phyloP scores from a whole-genome alignment of 2,888 invertebrate genomes.

The Chrysotoxum bicinctum region DNA sequence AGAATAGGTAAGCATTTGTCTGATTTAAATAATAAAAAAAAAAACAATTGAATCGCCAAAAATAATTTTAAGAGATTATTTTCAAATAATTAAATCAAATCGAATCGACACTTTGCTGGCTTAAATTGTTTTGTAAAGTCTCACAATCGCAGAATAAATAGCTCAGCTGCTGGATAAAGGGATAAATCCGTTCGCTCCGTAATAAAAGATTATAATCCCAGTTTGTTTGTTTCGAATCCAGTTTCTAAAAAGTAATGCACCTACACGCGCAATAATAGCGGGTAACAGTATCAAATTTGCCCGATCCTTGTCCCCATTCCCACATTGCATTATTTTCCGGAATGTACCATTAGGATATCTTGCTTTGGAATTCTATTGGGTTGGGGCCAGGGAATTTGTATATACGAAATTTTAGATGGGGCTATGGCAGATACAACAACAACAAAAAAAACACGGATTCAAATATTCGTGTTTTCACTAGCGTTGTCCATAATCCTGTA shows the following conservation, averaged over 20 bases:
- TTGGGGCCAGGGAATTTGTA: slow-evolving; percentile 20
- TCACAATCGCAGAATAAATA: not conserved
- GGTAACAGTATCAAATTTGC: slow-evolving; percentile 26
- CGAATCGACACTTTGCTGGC: not conserved
- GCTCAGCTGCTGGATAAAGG: not conserved
- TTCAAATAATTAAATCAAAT: not conserved
- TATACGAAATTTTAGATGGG: slow-evolving; percentile 35
- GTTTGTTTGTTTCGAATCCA: slow-evolving; percentile 42
- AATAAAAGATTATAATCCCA: slow-evolving; percentile 48
- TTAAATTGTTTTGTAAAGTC: not conserved
- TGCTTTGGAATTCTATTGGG: not conserved
- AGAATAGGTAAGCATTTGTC: no score
- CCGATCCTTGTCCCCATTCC: not conserved
- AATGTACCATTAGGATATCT: slow-evolving; percentile 38
- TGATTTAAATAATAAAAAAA: not conserved
- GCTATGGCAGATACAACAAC: not conserved
- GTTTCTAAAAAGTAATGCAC: slow-evolving; percentile 39
- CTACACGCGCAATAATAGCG: slow-evolving; percentile 44
- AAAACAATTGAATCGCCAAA: not conserved
- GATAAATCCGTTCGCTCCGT: not conserved
- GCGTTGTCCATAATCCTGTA: slow-evolving; percentile 17
- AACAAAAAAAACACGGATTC: slow-evolving; percentile 48
- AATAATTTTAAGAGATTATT: not conserved
- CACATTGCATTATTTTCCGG: slow-evolving; percentile 32
- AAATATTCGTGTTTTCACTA: slow-evolving; percentile 57